A percentile compares a stretch with the other conserved stretches of the same genome.
Evolutionary conservation across 2,113 vertebrate genomes (phyloP).

Genomic region (Nematolebias whitei): DNA sequence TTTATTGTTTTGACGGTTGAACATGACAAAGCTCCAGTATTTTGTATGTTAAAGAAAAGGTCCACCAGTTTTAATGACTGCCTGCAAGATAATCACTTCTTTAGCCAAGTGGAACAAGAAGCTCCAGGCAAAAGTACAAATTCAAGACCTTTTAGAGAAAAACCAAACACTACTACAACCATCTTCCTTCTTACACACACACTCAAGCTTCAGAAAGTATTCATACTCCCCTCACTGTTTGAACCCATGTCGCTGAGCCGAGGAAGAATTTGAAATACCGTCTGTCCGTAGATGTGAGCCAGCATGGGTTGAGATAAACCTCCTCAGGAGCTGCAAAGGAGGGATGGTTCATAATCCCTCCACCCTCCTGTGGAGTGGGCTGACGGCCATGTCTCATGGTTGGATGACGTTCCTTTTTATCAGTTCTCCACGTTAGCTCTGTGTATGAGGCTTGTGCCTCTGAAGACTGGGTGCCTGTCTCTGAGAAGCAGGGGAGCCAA

Average conservation of each 20-base stretch:
- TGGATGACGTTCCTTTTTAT: constrained; percentile 7
- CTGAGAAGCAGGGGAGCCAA: constrained; percentile 27
- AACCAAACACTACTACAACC: not conserved
- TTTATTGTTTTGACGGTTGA: too few relatives aligned
- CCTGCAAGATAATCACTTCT: constrained; percentile 37
- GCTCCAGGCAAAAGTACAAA: too few relatives aligned
- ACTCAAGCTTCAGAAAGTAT: too few relatives aligned
- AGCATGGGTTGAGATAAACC: constrained; percentile 36
- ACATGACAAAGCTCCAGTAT: not conserved
- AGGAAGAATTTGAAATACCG: too few relatives aligned
- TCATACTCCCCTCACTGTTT: too few relatives aligned
- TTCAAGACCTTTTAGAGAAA: too few relatives aligned
- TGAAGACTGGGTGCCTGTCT: constrained; percentile 58
- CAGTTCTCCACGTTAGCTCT: constrained; percentile 71
- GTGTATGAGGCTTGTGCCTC: constrained; percentile 56
- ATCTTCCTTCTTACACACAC: not conserved
- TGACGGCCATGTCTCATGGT: constrained; percentile 24
- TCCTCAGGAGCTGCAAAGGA: constrained; percentile 20
- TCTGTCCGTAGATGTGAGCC: too few relatives aligned
- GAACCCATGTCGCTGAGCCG: too few relatives aligned
- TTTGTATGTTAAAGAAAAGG: constrained; percentile 29
- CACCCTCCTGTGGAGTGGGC: constrained; percentile 20
- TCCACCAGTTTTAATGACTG: constrained; percentile 50
- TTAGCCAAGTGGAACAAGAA: constrained; percentile 22
- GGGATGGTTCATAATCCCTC: constrained; percentile 13